phyloP scores from a whole-genome alignment of 2,888 invertebrate species.

The Calliphora vomitoria region DNA sequence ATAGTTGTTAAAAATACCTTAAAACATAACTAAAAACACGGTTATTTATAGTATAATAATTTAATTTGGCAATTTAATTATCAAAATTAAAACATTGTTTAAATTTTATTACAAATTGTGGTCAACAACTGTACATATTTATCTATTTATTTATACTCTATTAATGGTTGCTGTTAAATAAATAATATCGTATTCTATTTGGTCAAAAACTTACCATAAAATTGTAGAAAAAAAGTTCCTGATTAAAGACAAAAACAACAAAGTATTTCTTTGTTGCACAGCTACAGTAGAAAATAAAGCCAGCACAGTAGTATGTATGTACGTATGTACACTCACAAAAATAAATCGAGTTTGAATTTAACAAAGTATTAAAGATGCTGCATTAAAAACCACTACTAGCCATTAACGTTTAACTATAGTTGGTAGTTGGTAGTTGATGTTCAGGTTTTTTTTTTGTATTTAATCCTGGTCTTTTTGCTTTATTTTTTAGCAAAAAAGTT shows the following conservation, averaged over 20 bases:
- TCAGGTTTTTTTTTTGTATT: slow-evolving; percentile 10
- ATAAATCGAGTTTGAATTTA: slow-evolving; percentile 18
- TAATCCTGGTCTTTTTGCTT: neutral
- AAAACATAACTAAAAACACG: too few species aligned
- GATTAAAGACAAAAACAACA: slow-evolving; percentile 33
- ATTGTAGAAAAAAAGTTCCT: slow-evolving; percentile 47
- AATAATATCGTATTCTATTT: neutral
- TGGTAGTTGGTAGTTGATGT: neutral
- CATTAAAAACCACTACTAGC: neutral
- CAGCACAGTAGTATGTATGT: neutral
- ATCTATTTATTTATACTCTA: neutral
- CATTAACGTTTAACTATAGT: neutral
- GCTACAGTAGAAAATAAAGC: neutral
- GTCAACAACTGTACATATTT: neutral
- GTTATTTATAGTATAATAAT: too few species aligned
- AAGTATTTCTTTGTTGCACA: slow-evolving; percentile 30
- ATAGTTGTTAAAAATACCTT: too few species aligned
- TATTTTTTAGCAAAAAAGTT: neutral
- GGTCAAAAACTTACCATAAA: slow-evolving; percentile 69
- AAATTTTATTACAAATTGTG: neutral
- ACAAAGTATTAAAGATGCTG: slow-evolving; percentile 22
- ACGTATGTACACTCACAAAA: slow-evolving; percentile 24
- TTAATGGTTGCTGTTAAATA: slow-evolving; percentile 4
- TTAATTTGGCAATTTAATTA: too few species aligned
- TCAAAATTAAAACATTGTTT: neutral